A percentile compares a stretch with the other conserved stretches of the same genome.
phyloP scores from a whole-genome alignment of 2,888 invertebrate genomes.

The Eristalis arbustorum region DNA sequence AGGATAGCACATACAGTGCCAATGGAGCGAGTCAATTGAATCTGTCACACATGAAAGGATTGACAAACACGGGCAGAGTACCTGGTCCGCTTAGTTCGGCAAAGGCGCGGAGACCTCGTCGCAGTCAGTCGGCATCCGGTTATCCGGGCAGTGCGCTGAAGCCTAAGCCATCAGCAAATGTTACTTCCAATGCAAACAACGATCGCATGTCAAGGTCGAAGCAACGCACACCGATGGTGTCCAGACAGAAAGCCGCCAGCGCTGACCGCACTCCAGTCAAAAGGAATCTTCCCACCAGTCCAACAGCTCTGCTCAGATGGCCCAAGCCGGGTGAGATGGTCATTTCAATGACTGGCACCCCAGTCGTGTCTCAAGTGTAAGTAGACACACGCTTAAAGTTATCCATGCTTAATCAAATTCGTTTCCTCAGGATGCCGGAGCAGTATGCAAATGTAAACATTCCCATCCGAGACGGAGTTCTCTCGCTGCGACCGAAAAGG shows the following conservation, averaged over 20 bases:
- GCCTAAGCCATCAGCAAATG: constrained; percentile 44
- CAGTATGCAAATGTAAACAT: constrained; percentile 79
- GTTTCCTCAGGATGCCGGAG: constrained; percentile 75
- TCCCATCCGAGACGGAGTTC: constrained; percentile 78
- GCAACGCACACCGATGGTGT: constrained; percentile 76
- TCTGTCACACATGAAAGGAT: constrained; percentile 23
- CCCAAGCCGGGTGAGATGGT: constrained; percentile 79
- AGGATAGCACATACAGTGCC: constrained; percentile 76
- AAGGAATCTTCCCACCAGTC: constrained; percentile 50
- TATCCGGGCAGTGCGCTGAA: constrained; percentile 71
- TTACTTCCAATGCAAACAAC: not conserved
- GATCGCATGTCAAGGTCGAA: constrained; percentile 76
- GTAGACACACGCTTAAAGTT: constrained; percentile 56
- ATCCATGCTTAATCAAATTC: not conserved
- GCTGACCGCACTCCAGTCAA: constrained; percentile 76
- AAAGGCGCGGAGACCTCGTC: constrained; percentile 76
- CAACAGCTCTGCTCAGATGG: constrained; percentile 78
- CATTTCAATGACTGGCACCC: constrained; percentile 79
- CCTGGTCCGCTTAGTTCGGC: constrained; percentile 79
- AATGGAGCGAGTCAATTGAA: constrained; percentile 62
- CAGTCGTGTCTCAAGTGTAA: constrained; percentile 79
- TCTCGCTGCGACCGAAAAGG: constrained; percentile 78
- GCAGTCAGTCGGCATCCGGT: constrained; percentile 78
- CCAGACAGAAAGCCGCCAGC: constrained; percentile 77
- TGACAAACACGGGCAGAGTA: constrained; percentile 72